Percentiles rank a stretch among this genome's conserved stretches.
Evolutionary conservation across 2,113 vertebrate genomes (phyloP).

Genomic region (Cephalopholis sonnerati): DNA sequence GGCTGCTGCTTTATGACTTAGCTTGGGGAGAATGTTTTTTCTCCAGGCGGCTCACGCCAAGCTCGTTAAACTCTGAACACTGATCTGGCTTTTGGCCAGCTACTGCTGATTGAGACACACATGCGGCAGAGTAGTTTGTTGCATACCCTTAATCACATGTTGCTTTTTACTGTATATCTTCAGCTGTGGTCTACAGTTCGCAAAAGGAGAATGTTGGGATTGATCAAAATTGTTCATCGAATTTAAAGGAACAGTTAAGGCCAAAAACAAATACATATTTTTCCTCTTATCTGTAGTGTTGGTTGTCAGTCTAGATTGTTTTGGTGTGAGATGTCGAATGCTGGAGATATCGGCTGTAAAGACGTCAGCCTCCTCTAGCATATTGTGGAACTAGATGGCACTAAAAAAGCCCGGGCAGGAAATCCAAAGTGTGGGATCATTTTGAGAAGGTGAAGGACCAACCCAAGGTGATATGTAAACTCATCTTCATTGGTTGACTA

Average conservation of each 20-base stretch:
- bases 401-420: too few relatives aligned
- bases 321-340: too few relatives aligned
- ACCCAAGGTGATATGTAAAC: too few relatives aligned
- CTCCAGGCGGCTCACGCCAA: constrained; percentile 50
- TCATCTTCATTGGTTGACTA: too few relatives aligned
- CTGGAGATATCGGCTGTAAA: too few relatives aligned
- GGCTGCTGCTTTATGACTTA: constrained; percentile 36
- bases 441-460: too few relatives aligned
- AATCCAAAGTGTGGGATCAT: too few relatives aligned
- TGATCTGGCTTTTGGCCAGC: constrained; percentile 57
- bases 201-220: not conserved
- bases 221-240: not conserved
- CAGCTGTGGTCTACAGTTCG: not conserved
- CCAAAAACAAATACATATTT: too few relatives aligned
- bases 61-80: constrained; percentile 49
- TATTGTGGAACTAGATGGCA: too few relatives aligned
- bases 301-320: too few relatives aligned
- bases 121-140: not conserved
- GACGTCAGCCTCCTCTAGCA: too few relatives aligned
- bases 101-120: constrained; percentile 19
- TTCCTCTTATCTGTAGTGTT: too few relatives aligned
- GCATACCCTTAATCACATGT: not conserved
- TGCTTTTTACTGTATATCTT: not conserved
- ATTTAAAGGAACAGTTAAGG: not conserved
- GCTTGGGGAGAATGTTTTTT: constrained; percentile 41